Conservation (phyloP, 2,797 vertebrate genomes). For the Intellagama lesueurii region DNA sequence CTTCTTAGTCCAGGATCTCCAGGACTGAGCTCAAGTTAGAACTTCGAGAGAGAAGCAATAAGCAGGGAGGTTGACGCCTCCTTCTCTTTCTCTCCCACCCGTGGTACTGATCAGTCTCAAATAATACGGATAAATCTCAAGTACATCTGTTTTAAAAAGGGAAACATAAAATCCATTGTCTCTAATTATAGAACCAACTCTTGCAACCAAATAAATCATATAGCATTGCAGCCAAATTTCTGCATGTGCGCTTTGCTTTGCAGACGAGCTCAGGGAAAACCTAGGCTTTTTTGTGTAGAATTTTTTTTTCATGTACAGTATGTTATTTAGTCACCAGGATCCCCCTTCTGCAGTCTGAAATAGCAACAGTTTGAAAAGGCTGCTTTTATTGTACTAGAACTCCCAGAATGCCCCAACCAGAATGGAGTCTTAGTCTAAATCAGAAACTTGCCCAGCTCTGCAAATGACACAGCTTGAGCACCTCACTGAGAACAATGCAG, state of each 20-base stretch:
- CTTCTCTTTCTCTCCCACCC: not conserved
- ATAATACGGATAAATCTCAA: not conserved
- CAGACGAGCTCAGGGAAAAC: not conserved
- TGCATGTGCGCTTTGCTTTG: not conserved
- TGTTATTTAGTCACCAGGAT: too few species aligned
- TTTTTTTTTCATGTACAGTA: not conserved
- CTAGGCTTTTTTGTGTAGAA: not conserved
- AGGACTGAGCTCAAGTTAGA: not conserved
- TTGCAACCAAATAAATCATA: not conserved
- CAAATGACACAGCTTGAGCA: not conserved
- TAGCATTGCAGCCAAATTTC: too few species aligned
- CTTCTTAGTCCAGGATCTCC: too few species aligned
- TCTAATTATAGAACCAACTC: not conserved
- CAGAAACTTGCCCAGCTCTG: not conserved
- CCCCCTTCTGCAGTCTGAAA: not conserved
- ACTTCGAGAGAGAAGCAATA: not conserved
- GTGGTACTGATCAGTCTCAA: not conserved
- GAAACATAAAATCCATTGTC: not conserved
- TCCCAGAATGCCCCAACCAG: not conserved
- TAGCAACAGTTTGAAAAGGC: not conserved
- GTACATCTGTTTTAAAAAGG: not conserved
- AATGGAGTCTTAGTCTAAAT: not conserved
- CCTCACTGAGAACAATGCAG: not conserved
- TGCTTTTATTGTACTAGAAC: not conserved
- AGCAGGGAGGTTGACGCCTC: not conserved